phyloP scores from a whole-genome alignment of 2,797 vertebrate species.

The Anguilla anguilla region DNA sequence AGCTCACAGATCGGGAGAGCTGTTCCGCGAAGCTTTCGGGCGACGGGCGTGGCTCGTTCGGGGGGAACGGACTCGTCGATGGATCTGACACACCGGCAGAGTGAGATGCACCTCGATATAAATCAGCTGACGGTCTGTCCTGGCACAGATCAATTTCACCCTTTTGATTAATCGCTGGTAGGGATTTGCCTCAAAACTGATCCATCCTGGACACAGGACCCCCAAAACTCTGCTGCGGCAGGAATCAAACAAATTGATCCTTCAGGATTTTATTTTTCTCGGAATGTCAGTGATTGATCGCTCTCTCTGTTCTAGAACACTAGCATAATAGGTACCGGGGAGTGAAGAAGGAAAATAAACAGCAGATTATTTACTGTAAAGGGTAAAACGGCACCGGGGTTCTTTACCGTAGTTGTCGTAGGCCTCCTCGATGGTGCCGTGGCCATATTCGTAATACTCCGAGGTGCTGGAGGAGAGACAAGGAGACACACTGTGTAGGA shows the following conservation, averaged over 20 bases:
- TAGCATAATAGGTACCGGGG: conserved; percentile 17
- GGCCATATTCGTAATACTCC: conserved; percentile 95
- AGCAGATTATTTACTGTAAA: background rate
- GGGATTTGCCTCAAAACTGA: conserved; percentile 61
- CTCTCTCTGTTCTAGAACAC: conserved; percentile 54
- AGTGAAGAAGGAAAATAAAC: background rate
- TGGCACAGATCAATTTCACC: conserved; percentile 51
- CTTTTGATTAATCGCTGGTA: conserved; percentile 56
- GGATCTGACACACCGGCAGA: conserved; percentile 41
- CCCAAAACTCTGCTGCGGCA: conserved; percentile 30
- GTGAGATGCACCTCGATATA: conserved; percentile 44
- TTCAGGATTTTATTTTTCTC: conserved; percentile 51
- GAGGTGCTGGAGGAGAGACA: conserved; percentile 79
- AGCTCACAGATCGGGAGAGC: background rate
- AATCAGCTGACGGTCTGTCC: conserved; percentile 45
- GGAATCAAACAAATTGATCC: conserved; percentile 59
- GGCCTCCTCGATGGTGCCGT: conserved; percentile 86
- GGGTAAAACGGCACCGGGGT: conserved; percentile 49
- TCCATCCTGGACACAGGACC: conserved; percentile 54
- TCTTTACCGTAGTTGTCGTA: conserved; percentile 95
- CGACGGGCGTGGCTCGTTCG: conserved; percentile 19
- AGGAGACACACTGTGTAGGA: background rate
- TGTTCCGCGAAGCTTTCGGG: background rate
- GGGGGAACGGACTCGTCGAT: conserved; percentile 34
- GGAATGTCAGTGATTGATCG: conserved; percentile 51